A percentile compares a stretch with the other conserved stretches of the same genome.
Conservation (phyloP, 2,888 invertebrate genomes). For the Lathronympha strigana region DNA sequence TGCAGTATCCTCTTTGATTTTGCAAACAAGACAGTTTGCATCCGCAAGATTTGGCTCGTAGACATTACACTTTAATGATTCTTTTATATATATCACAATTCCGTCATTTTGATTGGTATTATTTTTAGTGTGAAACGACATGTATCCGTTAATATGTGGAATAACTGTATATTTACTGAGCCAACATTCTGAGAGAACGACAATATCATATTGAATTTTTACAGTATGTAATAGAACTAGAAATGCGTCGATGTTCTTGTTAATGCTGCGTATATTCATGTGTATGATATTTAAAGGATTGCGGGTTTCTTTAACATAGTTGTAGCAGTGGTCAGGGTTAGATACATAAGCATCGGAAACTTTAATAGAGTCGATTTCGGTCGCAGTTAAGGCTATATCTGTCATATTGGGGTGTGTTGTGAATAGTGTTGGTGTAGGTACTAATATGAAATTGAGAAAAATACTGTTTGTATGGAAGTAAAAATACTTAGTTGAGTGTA, state of each 20-base stretch:
- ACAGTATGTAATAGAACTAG: neutral
- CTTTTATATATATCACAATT: neutral
- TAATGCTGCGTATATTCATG: neutral
- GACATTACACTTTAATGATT: neutral
- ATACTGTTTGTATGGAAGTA: neutral
- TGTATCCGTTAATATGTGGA: neutral
- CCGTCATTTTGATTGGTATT: neutral
- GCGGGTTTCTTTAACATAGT: neutral
- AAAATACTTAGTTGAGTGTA: too few relatives aligned
- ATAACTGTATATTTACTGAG: neutral
- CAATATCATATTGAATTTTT: neutral
- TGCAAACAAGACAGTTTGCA: neutral
- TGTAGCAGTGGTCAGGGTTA: neutral
- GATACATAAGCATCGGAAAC: neutral
- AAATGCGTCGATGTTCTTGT: neutral
- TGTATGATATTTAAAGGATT: neutral
- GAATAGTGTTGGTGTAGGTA: neutral
- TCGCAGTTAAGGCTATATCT: neutral
- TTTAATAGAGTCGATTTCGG: neutral
- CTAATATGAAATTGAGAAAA: neutral
- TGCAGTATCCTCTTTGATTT: neutral
- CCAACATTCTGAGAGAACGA: neutral
- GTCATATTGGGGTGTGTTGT: neutral
- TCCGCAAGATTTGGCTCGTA: neutral
- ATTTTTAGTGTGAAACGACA: neutral